Conservation (phyloP, 2,888 invertebrate genomes). For the Pristionchus mayeri region DNA sequence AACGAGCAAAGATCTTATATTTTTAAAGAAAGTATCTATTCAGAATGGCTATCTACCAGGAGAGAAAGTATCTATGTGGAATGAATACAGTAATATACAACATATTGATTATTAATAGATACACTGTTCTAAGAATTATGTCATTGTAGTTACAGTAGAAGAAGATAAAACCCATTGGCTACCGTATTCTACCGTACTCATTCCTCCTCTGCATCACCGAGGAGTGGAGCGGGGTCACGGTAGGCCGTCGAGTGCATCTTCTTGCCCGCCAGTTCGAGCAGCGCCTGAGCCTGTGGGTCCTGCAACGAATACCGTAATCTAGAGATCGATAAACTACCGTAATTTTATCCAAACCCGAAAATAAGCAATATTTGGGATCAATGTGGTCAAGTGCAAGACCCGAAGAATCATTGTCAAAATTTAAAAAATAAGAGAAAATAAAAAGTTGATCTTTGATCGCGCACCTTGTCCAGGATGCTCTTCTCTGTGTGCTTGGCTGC, state of each 20-base stretch:
- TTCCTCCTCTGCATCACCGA: slow-evolving; percentile 54
- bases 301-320: slow-evolving; percentile 45
- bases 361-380: no score
- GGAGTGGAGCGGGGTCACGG: slow-evolving; percentile 76
- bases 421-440: no score
- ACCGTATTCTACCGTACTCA: slow-evolving; percentile 38
- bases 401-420: no score
- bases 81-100: neutral
- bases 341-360: no score
- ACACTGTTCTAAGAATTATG: no score
- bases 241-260: slow-evolving; percentile 88
- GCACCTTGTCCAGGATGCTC: slow-evolving; percentile 64
- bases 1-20: no score
- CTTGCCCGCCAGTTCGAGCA: slow-evolving; percentile 88
- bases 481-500: slow-evolving; percentile 55
- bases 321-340: neutral
- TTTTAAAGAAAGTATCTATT: neutral
- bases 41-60: neutral
- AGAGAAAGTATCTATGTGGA: neutral
- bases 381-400: no score
- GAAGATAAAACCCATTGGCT: no score
- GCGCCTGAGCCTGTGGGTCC: slow-evolving; percentile 87
- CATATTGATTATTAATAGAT: neutral
- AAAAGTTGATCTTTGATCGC: neutral
- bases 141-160: no score